A percentile compares a stretch with the other conserved stretches of the same genome.
phyloP scores from a whole-genome alignment of 1,140 invertebrate genomes.

The Papilio glaucus region DNA sequence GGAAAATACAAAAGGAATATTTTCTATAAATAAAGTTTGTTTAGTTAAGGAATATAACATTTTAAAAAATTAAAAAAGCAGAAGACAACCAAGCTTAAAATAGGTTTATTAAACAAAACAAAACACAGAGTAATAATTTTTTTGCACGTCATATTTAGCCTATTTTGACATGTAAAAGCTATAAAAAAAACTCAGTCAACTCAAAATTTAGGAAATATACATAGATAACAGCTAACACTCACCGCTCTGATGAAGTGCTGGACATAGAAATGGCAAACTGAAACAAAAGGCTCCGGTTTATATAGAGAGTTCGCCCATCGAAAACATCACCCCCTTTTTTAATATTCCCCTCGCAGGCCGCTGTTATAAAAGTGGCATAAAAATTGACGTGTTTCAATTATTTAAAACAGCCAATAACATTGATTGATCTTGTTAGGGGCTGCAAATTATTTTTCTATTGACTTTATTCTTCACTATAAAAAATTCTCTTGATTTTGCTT shows the following conservation, averaged over 20 bases:
- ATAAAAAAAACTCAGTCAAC: too few species aligned
- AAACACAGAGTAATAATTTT: too few species aligned
- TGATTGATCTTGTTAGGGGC: constrained; percentile 61
- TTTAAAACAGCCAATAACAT: constrained; percentile 47
- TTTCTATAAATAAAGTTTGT: too few species aligned
- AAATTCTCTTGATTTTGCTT: constrained; percentile 15
- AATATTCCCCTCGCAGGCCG: constrained; percentile 75
- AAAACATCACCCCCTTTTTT: constrained; percentile 73
- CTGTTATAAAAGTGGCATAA: constrained; percentile 53
- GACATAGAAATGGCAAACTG: constrained; percentile 50
- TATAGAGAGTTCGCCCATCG: constrained; percentile 57
- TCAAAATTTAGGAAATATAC: too few species aligned
- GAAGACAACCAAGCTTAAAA: too few species aligned
- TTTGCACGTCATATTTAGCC: too few species aligned
- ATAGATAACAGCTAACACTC: constrained; percentile 37
- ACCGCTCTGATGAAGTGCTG: constrained; percentile 41
- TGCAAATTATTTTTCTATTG: constrained; percentile 47
- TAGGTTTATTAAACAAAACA: too few species aligned
- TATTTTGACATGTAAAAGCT: too few species aligned
- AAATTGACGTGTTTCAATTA: constrained; percentile 81
- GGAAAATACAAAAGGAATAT: too few species aligned
- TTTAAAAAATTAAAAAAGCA: too few species aligned
- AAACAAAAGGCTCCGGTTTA: constrained; percentile 50
- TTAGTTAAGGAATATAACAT: too few species aligned
- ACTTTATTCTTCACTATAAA: constrained; percentile 39